Base-by-base conservation (phyloP, 2,888 invertebrate genomes). In the Noctua pronuba region DNA sequence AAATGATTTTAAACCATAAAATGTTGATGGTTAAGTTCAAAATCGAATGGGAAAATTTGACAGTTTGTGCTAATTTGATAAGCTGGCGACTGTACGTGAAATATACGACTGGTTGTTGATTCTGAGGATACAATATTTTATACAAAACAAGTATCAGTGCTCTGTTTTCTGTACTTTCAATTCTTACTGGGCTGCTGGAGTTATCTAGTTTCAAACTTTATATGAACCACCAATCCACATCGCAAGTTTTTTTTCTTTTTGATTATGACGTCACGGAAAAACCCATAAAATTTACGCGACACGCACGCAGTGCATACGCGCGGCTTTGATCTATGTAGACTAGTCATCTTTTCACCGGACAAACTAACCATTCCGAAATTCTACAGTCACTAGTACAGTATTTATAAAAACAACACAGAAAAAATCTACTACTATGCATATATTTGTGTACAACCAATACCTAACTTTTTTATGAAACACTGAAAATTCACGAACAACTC, bases 401-500 rank as follows among this genome's bases (percentile, higher is more conserved):
- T 46, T n/a, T 7, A 46, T 46, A 38, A n/a, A 73, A 65, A 41
- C 4, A 38, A 2, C 35, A 24, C 13, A 41, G 16, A 65, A 6
- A 18, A 58, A 64, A 28, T 18, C 21, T 21, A 62, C 31, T 62
- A 35, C 21, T 5, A 13, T 41, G 2, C 11, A 58, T 68, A 58
- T 10, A 76, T 55, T 64, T 75, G 21, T 28, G 8, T 55, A 38
- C 31, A 58, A 60, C 35, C 7, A 46, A 46, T 75, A 11, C 38
- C 16, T 21, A 38, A 41, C 64, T 77, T 65, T 60, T 81, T 58
- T 68, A 58, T 75, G 38, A 62, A 62, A 70, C 65, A 77, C 46
- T 35, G n/a, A 52, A 69, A 75, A 41, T 66, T 69, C 46, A 71
- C 28, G 21, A 76, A 66, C 65, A 66, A 85, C 76, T 83, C 58